phyloP scores from a whole-genome alignment of 2,888 invertebrate genomes.

The Acanthosepion lycidas region DNA sequence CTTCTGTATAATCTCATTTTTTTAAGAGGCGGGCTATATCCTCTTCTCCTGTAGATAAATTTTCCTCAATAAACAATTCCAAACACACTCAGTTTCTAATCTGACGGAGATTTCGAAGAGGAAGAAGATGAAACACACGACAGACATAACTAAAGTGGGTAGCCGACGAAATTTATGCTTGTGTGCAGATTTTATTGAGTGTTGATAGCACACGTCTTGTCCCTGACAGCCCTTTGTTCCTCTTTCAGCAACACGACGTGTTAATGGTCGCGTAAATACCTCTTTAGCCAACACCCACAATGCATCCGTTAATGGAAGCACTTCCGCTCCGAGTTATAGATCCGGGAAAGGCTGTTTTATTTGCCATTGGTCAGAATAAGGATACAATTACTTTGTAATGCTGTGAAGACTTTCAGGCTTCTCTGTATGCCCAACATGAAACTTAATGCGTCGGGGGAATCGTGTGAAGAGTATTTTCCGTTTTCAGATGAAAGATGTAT shows the following conservation, averaged over 20 bases:
- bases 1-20: neutral
- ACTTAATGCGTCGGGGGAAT: constrained; percentile 12
- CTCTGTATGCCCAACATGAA: neutral
- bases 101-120: neutral
- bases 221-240: neutral
- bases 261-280: constrained; percentile 13
- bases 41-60: neutral
- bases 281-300: constrained; percentile 23
- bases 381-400: constrained; percentile 22
- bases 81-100: neutral
- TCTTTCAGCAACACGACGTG: constrained; percentile 13
- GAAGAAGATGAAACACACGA: neutral
- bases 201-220: neutral
- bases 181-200: neutral
- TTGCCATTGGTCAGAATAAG: neutral
- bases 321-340: constrained; percentile 33
- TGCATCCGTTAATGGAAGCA: constrained; percentile 23
- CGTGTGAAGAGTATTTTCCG: neutral
- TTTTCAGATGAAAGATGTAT: neutral
- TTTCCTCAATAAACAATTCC: neutral
- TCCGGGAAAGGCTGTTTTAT: constrained; percentile 20
- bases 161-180: neutral
- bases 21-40: neutral
- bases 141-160: neutral
- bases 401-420: constrained; percentile 11